phyloP scores from a whole-genome alignment of 2,113 vertebrate species.

The Dasypus novemcinctus region DNA sequence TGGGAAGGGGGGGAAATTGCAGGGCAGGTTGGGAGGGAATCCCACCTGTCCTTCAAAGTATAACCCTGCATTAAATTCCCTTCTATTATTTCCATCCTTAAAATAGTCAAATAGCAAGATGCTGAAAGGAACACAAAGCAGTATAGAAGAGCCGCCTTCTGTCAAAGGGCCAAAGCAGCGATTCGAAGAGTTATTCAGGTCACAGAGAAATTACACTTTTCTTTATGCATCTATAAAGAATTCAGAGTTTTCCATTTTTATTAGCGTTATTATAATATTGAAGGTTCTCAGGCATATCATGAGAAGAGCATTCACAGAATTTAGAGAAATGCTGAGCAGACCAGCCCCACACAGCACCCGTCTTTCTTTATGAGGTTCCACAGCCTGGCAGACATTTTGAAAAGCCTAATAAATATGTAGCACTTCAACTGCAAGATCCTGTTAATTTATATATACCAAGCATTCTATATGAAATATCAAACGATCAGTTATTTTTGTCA shows the following conservation, averaged over 20 bases:
- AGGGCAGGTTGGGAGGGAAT: not conserved
- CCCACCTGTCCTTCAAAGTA: conserved; percentile 65
- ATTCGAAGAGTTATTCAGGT: conserved; percentile 61
- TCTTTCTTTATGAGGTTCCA: conserved; percentile 45
- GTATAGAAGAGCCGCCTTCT: conserved; percentile 45
- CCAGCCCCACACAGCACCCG: not conserved
- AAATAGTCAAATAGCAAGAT: conserved; percentile 63
- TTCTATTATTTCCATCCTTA: conserved; percentile 62
- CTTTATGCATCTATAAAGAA: conserved; percentile 66
- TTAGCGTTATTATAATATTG: conserved; percentile 69
- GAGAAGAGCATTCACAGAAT: conserved; percentile 53
- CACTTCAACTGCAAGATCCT: not conserved
- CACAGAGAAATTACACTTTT: conserved; percentile 61
- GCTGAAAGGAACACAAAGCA: conserved; percentile 63
- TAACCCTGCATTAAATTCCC: conserved; percentile 40
- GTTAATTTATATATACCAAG: not conserved
- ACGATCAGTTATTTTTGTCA: not conserved
- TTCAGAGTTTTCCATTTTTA: conserved; percentile 73
- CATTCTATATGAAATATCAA: not conserved
- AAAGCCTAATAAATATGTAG: conserved; percentile 55
- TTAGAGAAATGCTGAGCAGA: conserved; percentile 44
- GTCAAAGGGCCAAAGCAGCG: conserved; percentile 52
- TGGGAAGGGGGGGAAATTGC: not conserved
- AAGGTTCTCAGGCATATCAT: conserved; percentile 68
- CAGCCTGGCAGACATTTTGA: conserved; percentile 68